Conservation (phyloP, 2,797 vertebrate genomes). For the Poeciliopsis gracilis region DNA sequence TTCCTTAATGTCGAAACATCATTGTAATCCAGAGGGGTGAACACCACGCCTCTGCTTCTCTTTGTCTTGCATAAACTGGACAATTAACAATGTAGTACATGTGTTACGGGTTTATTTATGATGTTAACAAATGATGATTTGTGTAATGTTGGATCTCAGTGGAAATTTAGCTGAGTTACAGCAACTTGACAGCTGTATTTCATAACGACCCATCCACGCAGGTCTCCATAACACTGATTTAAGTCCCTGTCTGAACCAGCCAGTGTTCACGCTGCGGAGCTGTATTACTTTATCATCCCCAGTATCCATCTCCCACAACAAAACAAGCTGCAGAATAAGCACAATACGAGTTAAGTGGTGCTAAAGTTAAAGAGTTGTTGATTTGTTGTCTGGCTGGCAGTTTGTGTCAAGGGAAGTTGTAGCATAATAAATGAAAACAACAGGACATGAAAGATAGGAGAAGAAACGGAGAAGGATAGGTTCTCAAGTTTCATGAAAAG, state of each 20-base stretch:
- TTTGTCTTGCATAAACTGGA: slow-evolving; percentile 48
- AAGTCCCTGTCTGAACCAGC: slow-evolving; percentile 63
- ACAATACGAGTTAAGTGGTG: slow-evolving; percentile 76
- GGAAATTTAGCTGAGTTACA: slow-evolving; percentile 70
- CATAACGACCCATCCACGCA: slow-evolving; percentile 60
- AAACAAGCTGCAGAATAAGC: slow-evolving; percentile 78
- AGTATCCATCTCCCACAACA: slow-evolving; percentile 71
- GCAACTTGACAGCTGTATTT: slow-evolving; percentile 74
- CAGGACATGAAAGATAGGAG: slow-evolving; percentile 40
- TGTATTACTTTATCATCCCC: slow-evolving; percentile 71
- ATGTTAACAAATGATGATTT: slow-evolving; percentile 75
- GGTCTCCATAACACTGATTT: slow-evolving; percentile 73
- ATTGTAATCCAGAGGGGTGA: slow-evolving; percentile 50
- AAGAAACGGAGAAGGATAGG: slow-evolving; percentile 26
- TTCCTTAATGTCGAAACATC: slow-evolving; percentile 38
- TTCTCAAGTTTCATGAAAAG: slow-evolving; percentile 45
- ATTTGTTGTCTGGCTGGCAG: slow-evolving; percentile 75
- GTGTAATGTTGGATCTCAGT: slow-evolving; percentile 62
- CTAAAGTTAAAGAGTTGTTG: slow-evolving; percentile 78
- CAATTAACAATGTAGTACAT: slow-evolving; percentile 75
- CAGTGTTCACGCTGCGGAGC: slow-evolving; percentile 50
- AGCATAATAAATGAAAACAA: slow-evolving; percentile 71
- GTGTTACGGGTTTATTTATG: slow-evolving; percentile 71
- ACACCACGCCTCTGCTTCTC: slow-evolving; percentile 43
- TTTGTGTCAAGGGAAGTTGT: slow-evolving; percentile 67